These are phyloP conservation scores for Enteromius argenteus DNA, from an alignment of 2,797 vertebrate species.

Conservation along the genomic window DNA sequence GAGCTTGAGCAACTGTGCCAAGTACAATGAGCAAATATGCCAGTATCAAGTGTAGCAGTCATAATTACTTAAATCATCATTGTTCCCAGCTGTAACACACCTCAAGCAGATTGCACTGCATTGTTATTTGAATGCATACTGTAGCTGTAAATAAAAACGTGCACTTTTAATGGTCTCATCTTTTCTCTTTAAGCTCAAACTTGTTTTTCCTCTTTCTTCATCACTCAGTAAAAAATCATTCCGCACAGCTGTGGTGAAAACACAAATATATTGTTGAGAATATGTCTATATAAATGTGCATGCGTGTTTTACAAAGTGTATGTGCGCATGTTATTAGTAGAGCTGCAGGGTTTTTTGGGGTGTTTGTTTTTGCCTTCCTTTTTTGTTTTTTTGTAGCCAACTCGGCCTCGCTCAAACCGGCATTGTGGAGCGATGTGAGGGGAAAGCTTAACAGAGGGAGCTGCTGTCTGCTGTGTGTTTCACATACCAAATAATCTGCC, in stretches of 20 bases:
- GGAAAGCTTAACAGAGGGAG: conserved; percentile 61
- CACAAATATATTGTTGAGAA: conserved; percentile 13
- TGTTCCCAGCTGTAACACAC: not conserved
- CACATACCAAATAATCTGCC: conserved; percentile 65
- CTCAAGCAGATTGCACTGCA: not conserved
- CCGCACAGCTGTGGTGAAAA: not conserved
- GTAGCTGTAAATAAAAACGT: not conserved
- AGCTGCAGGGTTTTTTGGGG: conserved; percentile 25
- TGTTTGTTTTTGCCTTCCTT: conserved; percentile 31
- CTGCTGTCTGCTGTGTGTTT: conserved; percentile 60
- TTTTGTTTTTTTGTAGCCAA: conserved; percentile 40
- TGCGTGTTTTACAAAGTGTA: conserved; percentile 12
- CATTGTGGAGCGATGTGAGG: conserved; percentile 62
- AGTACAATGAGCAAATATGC: not conserved
- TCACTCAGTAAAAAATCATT: not conserved
- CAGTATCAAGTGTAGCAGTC: not conserved
- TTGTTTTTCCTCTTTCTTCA: not conserved
- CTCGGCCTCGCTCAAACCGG: conserved; percentile 45
- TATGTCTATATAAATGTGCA: not conserved
- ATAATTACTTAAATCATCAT: not conserved
- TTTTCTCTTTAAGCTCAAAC: conserved; percentile 1
- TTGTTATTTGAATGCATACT: not conserved
- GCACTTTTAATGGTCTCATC: not conserved
- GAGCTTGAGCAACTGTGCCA: not conserved
- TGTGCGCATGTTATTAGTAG: conserved; percentile 22